Conservation (phyloP, 2,113 vertebrate genomes). For the Rhineura floridana region DNA sequence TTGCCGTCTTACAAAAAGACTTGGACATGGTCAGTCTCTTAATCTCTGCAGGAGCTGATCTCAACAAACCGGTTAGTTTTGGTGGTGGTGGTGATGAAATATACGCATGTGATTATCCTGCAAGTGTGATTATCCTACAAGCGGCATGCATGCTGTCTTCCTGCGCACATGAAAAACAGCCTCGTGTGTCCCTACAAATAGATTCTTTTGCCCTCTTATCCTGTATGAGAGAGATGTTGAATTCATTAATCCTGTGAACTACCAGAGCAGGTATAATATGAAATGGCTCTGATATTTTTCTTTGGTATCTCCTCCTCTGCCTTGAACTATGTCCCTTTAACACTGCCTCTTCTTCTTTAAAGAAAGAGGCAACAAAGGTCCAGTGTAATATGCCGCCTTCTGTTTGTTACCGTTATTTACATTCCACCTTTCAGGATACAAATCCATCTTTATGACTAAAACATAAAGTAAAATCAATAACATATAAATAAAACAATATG, state of each 20-base stretch:
- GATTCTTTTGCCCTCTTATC: not conserved
- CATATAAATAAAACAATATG: too few relatives aligned
- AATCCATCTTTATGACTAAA: too few relatives aligned
- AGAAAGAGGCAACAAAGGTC: too few relatives aligned
- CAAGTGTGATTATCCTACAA: too few relatives aligned
- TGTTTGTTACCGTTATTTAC: too few relatives aligned
- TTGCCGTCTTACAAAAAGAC: slow-evolving; percentile 75
- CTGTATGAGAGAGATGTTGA: not conserved
- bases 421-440: too few relatives aligned
- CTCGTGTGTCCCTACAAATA: not conserved
- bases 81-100: too few relatives aligned
- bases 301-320: too few relatives aligned
- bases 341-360: not conserved
- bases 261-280: not conserved
- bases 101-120: not conserved
- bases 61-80: slow-evolving; percentile 75
- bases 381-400: too few relatives aligned
- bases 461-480: too few relatives aligned
- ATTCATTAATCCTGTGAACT: not conserved
- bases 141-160: not conserved
- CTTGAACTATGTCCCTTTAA: not conserved
- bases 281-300: too few relatives aligned
- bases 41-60: slow-evolving; percentile 71
- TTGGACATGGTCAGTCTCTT: slow-evolving; percentile 73
- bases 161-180: not conserved